Evolutionary conservation across 2,888 invertebrate genomes (phyloP).

Genomic region (Apodemia duryi): DNA sequence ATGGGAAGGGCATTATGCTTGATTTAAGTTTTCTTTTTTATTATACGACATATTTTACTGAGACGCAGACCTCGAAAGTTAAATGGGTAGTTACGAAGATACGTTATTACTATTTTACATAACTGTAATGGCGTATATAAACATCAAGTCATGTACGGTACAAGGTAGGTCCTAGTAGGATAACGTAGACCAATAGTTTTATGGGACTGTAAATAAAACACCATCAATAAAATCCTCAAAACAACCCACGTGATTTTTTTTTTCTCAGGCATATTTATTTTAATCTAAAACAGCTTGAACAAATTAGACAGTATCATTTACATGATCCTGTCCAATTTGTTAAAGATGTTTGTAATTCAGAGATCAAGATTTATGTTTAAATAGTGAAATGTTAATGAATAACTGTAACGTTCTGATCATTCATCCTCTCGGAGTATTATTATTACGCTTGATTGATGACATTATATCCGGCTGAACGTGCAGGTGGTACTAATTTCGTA

Average conservation of each 20-base stretch:
- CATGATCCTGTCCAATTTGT: background rate
- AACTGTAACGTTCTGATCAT: slow-evolving; percentile 32
- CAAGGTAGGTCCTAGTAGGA: no score
- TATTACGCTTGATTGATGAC: slow-evolving; percentile 46
- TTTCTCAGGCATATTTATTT: no score
- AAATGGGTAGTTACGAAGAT: background rate
- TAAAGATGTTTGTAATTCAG: slow-evolving; percentile 24
- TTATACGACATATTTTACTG: slow-evolving; percentile 11
- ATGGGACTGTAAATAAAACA: no score
- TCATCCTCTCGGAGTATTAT: slow-evolving; percentile 37
- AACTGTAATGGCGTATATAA: background rate
- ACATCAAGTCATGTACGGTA: no score
- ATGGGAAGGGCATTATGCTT: background rate
- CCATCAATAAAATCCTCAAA: no score
- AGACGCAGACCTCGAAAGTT: background rate
- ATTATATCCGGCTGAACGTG: slow-evolving; percentile 19
- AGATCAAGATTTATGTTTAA: slow-evolving; percentile 27
- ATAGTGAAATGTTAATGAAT: slow-evolving; percentile 34
- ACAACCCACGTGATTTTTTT: no score
- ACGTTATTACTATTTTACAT: background rate
- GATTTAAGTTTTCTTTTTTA: slow-evolving; percentile 13
- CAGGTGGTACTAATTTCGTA: background rate
- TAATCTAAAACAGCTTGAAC: no score
- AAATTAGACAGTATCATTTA: background rate
- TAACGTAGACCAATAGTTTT: no score